These are phyloP conservation scores for Fregetta grallaria DNA, from an alignment of 2,113 vertebrate species.

Conservation along the genomic window DNA sequence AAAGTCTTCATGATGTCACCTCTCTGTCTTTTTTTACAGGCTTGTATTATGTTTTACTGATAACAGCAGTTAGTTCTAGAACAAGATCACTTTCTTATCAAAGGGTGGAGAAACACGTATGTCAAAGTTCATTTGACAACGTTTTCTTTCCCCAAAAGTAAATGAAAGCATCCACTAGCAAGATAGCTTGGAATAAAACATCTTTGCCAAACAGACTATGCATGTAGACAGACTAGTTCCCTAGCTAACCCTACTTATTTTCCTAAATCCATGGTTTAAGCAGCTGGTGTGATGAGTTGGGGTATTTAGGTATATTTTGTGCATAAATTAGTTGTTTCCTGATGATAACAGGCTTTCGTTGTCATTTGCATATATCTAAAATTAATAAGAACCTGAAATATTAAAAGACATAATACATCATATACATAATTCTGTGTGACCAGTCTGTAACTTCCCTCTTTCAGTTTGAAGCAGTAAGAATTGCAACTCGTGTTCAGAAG, in stretches of 20 bases:
- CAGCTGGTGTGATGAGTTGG: background rate
- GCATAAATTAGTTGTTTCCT: background rate
- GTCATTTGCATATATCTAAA: background rate
- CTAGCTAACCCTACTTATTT: background rate
- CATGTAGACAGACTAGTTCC: background rate
- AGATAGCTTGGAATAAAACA: background rate
- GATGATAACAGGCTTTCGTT: background rate
- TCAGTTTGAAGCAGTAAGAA: background rate
- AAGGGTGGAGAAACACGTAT: fast-evolving
- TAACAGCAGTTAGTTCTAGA: background rate
- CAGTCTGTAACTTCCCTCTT: background rate
- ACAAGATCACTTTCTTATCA: background rate
- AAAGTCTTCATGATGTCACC: background rate
- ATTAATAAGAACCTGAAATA: background rate
- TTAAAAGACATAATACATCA: background rate
- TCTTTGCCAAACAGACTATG: background rate
- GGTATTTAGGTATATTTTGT: background rate
- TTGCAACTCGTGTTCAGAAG: background rate
- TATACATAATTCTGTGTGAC: background rate
- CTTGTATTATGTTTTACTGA: background rate
- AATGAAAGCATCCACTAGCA: background rate
- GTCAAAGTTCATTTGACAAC: background rate
- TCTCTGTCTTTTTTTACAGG: background rate
- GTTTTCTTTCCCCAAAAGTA: background rate
- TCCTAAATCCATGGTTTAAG: background rate